These are phyloP conservation scores for Lordiphosa collinella DNA, from an alignment of 1,140 invertebrate species.

Conservation along the genomic window DNA sequence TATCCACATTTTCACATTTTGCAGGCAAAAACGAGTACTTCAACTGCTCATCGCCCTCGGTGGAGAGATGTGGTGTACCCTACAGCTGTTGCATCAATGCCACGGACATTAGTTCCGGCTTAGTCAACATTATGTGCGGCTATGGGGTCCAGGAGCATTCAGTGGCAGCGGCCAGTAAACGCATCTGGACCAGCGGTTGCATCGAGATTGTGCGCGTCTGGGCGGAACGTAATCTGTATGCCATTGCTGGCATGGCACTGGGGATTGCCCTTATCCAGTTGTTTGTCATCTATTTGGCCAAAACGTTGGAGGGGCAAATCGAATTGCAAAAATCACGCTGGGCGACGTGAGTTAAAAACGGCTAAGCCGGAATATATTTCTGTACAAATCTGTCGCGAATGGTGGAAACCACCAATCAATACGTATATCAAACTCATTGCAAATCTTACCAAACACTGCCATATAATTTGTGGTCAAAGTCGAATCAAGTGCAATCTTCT, in stretches of 20 bases:
- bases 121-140: slow-evolving; percentile 95
- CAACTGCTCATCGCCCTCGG: slow-evolving; percentile 92
- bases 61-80: slow-evolving; percentile 94
- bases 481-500: too few relatives aligned
- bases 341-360: slow-evolving; percentile 62
- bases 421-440: too few relatives aligned
- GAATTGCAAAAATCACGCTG: slow-evolving; percentile 91
- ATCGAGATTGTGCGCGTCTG: slow-evolving; percentile 92
- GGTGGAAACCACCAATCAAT: too few relatives aligned
- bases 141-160: slow-evolving; percentile 90
- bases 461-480: too few relatives aligned
- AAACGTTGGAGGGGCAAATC: slow-evolving; percentile 94
- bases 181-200: slow-evolving; percentile 93
- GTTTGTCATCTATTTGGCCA: slow-evolving; percentile 93
- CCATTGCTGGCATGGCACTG: slow-evolving; percentile 91
- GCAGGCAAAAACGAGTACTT: slow-evolving; percentile 93
- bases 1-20: too few relatives aligned
- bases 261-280: slow-evolving; percentile 90
- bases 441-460: too few relatives aligned
- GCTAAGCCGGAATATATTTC: too few relatives aligned
- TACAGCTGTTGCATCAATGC: slow-evolving; percentile 96
- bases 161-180: slow-evolving; percentile 91
- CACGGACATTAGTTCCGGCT: slow-evolving; percentile 90
- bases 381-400: too few relatives aligned
- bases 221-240: slow-evolving; percentile 92